Base-by-base conservation (phyloP, 2,113 vertebrate species). In the Hemicordylus capensis region DNA sequence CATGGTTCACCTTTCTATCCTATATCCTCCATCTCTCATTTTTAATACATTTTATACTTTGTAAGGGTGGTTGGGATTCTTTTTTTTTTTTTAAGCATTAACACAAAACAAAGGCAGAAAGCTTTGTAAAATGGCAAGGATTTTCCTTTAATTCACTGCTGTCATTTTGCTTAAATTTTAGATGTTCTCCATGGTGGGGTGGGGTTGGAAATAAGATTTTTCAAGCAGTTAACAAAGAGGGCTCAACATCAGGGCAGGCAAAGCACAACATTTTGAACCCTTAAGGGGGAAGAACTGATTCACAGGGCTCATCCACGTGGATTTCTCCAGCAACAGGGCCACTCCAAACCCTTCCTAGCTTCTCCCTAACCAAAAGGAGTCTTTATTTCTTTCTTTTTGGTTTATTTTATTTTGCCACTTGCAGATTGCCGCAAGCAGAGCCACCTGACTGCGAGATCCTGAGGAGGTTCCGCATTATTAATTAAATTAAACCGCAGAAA, bases 381-480 rank as follows among this genome's bases (percentile, higher is more conserved):
- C n/a, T n/a, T n/a, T n/a, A 94, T 90, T 84, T 83, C 90, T 93
- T 88, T 80, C 31, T 66, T 31, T 26, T 63, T 1, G 4, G 4
- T 79, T 63, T 61, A 5, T 9, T 5, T 44, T 74, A 26, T 4
- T 14, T 26, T 28, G 89, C 90, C 83, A 44, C 20, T 86, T 56
- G 28, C 44, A 1, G 89, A 7, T 14, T 94, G 91, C 91, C 95
- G 91, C 83, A 83, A 90, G 73, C 88, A 90, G 26, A 91, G 84
- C 2, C 22, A 26, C 85, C 93, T 91, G 91, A 93, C 93, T 95
- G 93, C 39, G 94, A 87, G 92, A 94, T 93, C 92, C 91, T 92
- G 93, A 95, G 90, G 96, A 96, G 93, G 94, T 96, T 95, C 94
- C 93, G 92, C 94, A 94, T 96, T n/a, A n/a, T n/a, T 95, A 95